Evolutionary conservation across 1,140 invertebrate species (phyloP).

Genomic region (Lanistes nyassanus): DNA sequence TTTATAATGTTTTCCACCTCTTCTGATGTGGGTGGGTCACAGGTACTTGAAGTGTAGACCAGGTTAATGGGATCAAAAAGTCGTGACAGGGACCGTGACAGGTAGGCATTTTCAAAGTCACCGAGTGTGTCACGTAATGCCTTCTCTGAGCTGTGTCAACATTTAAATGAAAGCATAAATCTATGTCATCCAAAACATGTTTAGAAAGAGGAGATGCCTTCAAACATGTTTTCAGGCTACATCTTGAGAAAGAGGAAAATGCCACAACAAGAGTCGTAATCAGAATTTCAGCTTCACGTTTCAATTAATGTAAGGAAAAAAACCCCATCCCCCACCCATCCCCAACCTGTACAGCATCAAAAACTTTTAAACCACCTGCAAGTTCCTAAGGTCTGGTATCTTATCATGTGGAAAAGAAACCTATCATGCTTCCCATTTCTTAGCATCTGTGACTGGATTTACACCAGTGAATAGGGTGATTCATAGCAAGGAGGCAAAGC

Average conservation of each 20-base stretch:
- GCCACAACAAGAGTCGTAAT: neutral
- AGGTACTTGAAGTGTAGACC: constrained; percentile 76
- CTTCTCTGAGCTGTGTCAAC: constrained; percentile 65
- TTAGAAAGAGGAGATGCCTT: neutral
- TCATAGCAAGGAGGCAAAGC: too few relatives aligned
- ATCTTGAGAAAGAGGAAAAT: neutral
- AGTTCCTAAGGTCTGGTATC: too few relatives aligned
- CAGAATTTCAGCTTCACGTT: too few relatives aligned
- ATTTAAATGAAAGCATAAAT: neutral
- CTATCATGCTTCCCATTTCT: too few relatives aligned
- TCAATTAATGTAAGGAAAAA: too few relatives aligned
- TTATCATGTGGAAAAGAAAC: too few relatives aligned
- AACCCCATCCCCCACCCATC: too few relatives aligned
- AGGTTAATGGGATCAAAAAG: constrained; percentile 86
- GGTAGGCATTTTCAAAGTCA: constrained; percentile 87
- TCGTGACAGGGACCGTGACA: constrained; percentile 84
- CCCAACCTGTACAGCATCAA: too few relatives aligned
- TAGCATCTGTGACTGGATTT: too few relatives aligned
- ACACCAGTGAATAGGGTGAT: too few relatives aligned
- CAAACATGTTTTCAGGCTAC: constrained; percentile 1
- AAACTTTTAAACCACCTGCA: too few relatives aligned
- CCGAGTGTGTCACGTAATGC: constrained; percentile 68
- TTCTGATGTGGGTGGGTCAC: constrained; percentile 72
- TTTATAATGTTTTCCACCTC: constrained; percentile 78
- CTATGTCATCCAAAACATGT: neutral